These are phyloP conservation scores for Keiferia lycopersicella DNA, from an alignment of 2,888 invertebrate genomes.

Conservation along the genomic window DNA sequence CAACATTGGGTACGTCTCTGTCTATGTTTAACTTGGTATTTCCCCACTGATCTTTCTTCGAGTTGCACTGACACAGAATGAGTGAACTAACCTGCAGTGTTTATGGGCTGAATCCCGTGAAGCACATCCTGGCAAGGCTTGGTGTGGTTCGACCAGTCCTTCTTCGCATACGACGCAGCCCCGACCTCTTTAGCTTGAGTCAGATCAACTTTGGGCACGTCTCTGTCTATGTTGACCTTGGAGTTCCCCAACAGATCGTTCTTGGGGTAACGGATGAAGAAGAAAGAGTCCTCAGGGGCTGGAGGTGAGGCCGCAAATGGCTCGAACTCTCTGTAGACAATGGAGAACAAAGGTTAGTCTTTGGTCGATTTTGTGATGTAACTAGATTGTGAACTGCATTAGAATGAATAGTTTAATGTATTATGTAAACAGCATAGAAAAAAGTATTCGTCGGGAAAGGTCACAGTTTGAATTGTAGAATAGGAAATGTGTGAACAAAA, in stretches of 20 bases:
- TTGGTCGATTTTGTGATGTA: background rate
- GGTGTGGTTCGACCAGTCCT: constrained; percentile 85
- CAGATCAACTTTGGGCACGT: constrained; percentile 12
- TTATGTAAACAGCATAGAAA: constrained; percentile 7
- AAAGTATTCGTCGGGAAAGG: background rate
- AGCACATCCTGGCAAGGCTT: constrained; percentile 85
- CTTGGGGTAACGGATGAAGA: constrained; percentile 84
- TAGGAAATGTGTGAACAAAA: constrained; percentile 23
- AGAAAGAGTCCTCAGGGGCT: constrained; percentile 87
- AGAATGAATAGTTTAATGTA: background rate
- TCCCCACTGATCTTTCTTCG: constrained; percentile 60
- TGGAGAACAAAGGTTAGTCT: constrained; percentile 18
- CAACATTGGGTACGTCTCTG: background rate
- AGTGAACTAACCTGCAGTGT: constrained; percentile 59
- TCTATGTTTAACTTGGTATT: constrained; percentile 40
- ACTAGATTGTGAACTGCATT: background rate
- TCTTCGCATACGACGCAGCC: constrained; percentile 54
- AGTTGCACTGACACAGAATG: too few species aligned
- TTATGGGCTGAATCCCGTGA: constrained; percentile 70
- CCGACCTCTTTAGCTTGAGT: constrained; percentile 51
- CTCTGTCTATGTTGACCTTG: constrained; percentile 35
- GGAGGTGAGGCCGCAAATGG: constrained; percentile 84
- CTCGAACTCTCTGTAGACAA: constrained; percentile 70
- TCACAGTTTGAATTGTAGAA: background rate
- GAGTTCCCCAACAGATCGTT: constrained; percentile 58